Evolutionary conservation across 2,888 invertebrate species (phyloP).

Genomic region (Lutraria lutraria): DNA sequence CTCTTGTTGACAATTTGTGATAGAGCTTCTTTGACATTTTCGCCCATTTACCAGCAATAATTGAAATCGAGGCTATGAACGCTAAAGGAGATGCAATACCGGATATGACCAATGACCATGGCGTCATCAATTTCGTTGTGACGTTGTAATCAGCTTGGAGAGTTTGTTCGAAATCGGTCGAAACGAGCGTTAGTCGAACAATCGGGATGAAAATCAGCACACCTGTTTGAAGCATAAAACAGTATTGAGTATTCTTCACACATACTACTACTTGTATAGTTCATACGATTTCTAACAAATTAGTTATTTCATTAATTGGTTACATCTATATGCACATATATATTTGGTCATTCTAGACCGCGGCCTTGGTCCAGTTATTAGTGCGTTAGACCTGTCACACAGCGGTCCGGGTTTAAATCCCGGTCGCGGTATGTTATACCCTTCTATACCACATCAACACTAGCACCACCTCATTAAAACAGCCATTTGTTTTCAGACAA

Average conservation of each 20-base stretch:
- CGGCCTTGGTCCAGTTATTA: too few species aligned
- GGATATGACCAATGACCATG: slow-evolving; percentile 48
- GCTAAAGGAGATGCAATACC: slow-evolving; percentile 36
- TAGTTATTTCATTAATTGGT: background rate
- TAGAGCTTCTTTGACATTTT: slow-evolving; percentile 30
- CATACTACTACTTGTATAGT: background rate
- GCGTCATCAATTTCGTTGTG: slow-evolving; percentile 42
- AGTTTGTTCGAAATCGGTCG: slow-evolving; percentile 41
- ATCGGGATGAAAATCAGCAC: slow-evolving; percentile 46
- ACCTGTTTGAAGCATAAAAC: slow-evolving; percentile 22
- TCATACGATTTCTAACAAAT: background rate
- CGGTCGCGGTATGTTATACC: too few species aligned
- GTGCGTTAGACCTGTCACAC: too few species aligned
- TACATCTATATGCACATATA: too few species aligned
- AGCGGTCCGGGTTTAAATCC: too few species aligned
- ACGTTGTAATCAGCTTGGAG: slow-evolving; percentile 29
- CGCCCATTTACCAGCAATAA: slow-evolving; percentile 36
- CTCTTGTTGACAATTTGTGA: background rate
- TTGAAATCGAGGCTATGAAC: slow-evolving; percentile 35
- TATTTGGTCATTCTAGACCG: too few species aligned
- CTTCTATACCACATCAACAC: too few species aligned
- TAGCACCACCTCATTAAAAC: too few species aligned
- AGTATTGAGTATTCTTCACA: too few species aligned
- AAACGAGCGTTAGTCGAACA: slow-evolving; percentile 38
- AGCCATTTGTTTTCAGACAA: too few species aligned